Percentiles rank a stretch among this genome's conserved stretches.
Evolutionary conservation across 92 coral and sea anemone genomes (phyloP).

Genomic region (Blastomussa wellsi): DNA sequence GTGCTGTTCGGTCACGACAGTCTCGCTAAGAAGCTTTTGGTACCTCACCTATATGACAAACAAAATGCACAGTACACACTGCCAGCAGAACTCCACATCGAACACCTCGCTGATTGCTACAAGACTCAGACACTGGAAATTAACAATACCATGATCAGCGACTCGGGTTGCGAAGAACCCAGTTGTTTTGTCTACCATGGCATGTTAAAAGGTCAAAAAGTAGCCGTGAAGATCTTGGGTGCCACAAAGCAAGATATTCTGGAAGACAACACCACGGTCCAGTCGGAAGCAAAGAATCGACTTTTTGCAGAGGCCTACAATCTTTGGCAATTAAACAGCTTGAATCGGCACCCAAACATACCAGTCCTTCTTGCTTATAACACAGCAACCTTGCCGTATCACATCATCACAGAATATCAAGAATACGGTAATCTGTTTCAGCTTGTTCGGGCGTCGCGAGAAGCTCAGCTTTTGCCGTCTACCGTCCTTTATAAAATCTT

Average conservation of each 20-base stretch:
- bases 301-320: slow-evolving; percentile 5
- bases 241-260: background rate
- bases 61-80: background rate
- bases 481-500: background rate
- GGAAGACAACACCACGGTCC: background rate
- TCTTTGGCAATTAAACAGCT: background rate
- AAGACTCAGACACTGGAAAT: slow-evolving; percentile 11
- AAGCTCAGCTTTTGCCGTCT: background rate
- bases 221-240: background rate
- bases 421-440: background rate
- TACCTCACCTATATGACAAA: background rate
- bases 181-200: slow-evolving; percentile 11
- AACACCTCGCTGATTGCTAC: background rate
- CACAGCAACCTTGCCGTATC: background rate
- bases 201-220: background rate
- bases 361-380: slow-evolving; percentile 2
- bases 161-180: background rate
- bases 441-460: background rate
- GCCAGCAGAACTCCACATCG: background rate
- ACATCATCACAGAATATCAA: background rate
- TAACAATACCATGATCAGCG: background rate
- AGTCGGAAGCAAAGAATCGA: background rate
- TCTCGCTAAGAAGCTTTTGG: background rate
- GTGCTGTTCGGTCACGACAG: background rate
- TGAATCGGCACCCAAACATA: slow-evolving; percentile 2